These are phyloP conservation scores for Urophycis tenuis DNA, from an alignment of 2,797 vertebrate species.

Conservation along the genomic window DNA sequence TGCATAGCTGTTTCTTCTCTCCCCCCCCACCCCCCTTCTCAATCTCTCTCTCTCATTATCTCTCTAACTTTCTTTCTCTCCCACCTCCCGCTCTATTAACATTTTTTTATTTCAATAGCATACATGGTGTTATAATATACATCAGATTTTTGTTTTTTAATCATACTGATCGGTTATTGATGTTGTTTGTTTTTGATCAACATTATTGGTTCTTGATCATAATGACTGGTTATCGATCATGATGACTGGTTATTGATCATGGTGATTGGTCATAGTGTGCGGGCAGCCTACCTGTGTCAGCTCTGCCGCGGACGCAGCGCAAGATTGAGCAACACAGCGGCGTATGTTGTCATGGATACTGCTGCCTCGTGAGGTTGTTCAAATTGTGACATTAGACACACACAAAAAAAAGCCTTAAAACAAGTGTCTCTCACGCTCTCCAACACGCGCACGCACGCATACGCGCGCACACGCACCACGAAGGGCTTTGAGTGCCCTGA, in stretches of 20 bases:
- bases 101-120: too few relatives aligned
- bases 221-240: background rate
- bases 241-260: background rate
- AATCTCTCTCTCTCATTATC: background rate
- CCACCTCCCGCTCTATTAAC: too few relatives aligned
- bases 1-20: background rate
- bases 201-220: too few relatives aligned
- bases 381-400: constrained; percentile 12
- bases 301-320: constrained; percentile 1
- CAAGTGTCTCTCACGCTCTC: background rate
- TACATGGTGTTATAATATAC: too few relatives aligned
- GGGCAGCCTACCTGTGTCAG: constrained; percentile 3
- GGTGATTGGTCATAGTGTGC: background rate
- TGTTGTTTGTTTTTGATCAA: background rate
- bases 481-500: too few relatives aligned
- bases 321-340: background rate
- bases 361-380: constrained; percentile 9
- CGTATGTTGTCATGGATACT: constrained; percentile 44
- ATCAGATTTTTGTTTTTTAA: too few relatives aligned
- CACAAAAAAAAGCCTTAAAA: background rate
- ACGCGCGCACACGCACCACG: background rate
- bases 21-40: background rate
- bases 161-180: background rate
- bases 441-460: background rate
- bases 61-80: too few relatives aligned